These are phyloP conservation scores for Ornithoptera alexandrae DNA, from an alignment of 2,888 invertebrate species.

Conservation along the genomic window DNA sequence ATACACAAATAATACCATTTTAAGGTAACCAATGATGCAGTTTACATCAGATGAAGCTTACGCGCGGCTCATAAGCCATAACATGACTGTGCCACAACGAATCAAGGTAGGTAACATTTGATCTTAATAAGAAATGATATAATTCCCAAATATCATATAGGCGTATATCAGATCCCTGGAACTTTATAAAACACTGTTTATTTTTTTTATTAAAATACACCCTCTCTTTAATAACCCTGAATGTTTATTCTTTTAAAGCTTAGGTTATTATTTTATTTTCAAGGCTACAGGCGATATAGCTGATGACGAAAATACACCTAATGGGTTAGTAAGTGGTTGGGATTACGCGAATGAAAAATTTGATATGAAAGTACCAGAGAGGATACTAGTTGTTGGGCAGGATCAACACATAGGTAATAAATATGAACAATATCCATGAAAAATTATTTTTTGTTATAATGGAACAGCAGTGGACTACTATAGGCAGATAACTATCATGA, in stretches of 20 bases:
- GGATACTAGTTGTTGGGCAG: slow-evolving; percentile 93
- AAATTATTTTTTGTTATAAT: neutral
- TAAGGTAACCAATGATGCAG: slow-evolving; percentile 35
- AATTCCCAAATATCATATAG: neutral
- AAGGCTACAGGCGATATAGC: slow-evolving; percentile 85
- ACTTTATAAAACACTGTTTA: no score
- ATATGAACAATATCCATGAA: neutral
- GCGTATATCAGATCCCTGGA: no score
- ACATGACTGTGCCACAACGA: slow-evolving; percentile 76
- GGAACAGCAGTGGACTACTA: neutral
- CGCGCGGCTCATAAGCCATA: slow-evolving; percentile 73
- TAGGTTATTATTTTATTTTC: slow-evolving; percentile 20
- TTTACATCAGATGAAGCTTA: slow-evolving; percentile 72
- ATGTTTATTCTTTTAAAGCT: neutral
- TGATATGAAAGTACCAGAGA: slow-evolving; percentile 96
- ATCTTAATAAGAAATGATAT: neutral
- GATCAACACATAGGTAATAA: slow-evolving; percentile 82
- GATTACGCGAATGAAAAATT: slow-evolving; percentile 86
- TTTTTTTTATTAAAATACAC: no score
- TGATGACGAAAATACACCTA: slow-evolving; percentile 82
- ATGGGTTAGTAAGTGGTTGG: slow-evolving; percentile 82
- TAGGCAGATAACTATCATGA: neutral
- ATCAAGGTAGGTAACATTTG: slow-evolving; percentile 59
- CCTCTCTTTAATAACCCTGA: no score
- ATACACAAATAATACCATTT: neutral